Base-by-base conservation (phyloP, 2,888 invertebrate species). In the Drosophila setosimentum region DNA sequence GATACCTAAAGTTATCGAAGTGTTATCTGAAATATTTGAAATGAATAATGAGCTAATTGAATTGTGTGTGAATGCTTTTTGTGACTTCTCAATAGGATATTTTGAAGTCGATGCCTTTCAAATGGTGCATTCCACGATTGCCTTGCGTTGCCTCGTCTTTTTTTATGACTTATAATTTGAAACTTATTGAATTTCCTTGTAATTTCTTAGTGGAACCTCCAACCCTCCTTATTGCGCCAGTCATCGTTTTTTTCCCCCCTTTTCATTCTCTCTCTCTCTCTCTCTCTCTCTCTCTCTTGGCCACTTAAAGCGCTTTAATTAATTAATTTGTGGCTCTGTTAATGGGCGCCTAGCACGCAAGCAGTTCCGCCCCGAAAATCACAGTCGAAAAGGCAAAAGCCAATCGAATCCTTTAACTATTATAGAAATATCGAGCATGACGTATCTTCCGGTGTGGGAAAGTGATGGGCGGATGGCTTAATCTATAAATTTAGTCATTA, bases 251-350 rank as follows among this genome's bases (percentile, higher is more conserved):
- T 65, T 37, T 27, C 2, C 21, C 13, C 33, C 13, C n/a, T 7
- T 33, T 18, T 18, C 18, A 2, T 18, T 7, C 32, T 21, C 8
- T 16, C 8, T 6, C 29, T 18, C n/a, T 24, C n/a, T n/a, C n/a
- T 10, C 18, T n/a, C n/a, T 21, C 24, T 13, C 42, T 10, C 48
- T 45, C 49, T 62, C 16, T 37, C 10, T 13, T 48, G 63, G 64
- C 71, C 65, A 82, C 89, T 78, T 79, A 62, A 82, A 79, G 80
- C 73, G 79, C 75, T 85, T 85, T 85, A 85, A 89, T 89, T 85
- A 85, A 85, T 85, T 85, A 85, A 85, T 85, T 89, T 89, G 76
- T 68, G 68, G 86, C 82, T 62, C 81, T 84, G 70, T 78, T 89
- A 82, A 85, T 85, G 90, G 68, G 62, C 60, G 40, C 35, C 51